Percentiles rank a stretch among this genome's conserved stretches.
Evolutionary conservation across 2,797 vertebrate species (phyloP).

Genomic region (Anniella stebbinsi): DNA sequence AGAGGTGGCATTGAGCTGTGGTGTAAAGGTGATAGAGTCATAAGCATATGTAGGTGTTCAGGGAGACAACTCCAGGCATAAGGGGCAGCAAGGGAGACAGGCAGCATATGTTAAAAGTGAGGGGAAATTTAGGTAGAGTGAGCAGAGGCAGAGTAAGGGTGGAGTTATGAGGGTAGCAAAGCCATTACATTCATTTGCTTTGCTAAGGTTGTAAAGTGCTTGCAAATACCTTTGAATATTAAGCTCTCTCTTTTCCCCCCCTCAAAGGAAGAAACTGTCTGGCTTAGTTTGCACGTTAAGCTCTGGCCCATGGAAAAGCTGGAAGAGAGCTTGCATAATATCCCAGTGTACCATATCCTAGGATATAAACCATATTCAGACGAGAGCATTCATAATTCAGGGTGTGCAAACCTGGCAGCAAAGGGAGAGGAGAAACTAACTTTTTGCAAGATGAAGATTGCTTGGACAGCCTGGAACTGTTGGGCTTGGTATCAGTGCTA

Average conservation of each 20-base stretch:
- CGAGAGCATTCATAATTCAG: not conserved
- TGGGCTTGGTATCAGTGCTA: slow-evolving; percentile 8
- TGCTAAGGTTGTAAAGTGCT: not conserved
- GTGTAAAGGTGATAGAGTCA: not conserved
- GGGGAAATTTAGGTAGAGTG: not conserved
- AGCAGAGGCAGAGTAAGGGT: not conserved
- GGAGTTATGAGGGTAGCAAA: not conserved
- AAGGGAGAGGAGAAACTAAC: not conserved
- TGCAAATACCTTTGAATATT: not conserved
- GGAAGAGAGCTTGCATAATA: slow-evolving; percentile 1
- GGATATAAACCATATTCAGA: not conserved
- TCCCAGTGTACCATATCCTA: not conserved
- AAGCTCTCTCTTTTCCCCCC: not conserved
- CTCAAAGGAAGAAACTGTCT: not conserved
- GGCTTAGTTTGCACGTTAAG: not conserved
- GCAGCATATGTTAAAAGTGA: not conserved
- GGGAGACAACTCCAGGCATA: not conserved
- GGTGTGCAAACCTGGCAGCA: not conserved
- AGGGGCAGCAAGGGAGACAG: not conserved
- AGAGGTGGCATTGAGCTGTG: not conserved
- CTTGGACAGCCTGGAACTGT: not conserved
- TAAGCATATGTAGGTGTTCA: not conserved
- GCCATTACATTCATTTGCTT: not conserved
- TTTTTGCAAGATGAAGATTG: not conserved
- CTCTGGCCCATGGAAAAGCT: not conserved